A percentile compares a stretch with the other conserved stretches of the same genome.
Evolutionary conservation across 2,113 vertebrate species (phyloP).

Genomic region (Podarcis muralis): DNA sequence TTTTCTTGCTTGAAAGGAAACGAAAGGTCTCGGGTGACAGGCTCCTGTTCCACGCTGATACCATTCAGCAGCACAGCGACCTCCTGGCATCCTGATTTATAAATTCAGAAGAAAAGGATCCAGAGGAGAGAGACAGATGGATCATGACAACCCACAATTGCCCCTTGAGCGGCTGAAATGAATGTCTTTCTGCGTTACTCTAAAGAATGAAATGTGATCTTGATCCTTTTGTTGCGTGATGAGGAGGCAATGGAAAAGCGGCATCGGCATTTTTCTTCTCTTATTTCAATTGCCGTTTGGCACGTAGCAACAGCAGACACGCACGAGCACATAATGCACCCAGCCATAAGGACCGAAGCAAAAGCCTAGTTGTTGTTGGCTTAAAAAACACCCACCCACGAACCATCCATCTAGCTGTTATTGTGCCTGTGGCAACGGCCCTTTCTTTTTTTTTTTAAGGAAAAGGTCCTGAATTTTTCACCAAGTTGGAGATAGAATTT

Average conservation of each 20-base stretch:
- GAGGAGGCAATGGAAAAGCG: slow-evolving; percentile 66
- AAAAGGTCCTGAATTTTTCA: not conserved
- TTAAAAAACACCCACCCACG: not conserved
- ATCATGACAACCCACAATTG: not conserved
- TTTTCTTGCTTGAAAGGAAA: not conserved
- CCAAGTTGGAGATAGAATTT: not conserved
- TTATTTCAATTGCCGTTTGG: slow-evolving; percentile 19
- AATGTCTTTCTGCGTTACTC: slow-evolving; percentile 39
- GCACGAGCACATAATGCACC: not conserved
- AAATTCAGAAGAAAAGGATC: slow-evolving; percentile 14
- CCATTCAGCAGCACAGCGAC: not conserved
- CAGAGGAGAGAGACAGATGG: not conserved
- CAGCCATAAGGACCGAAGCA: not conserved
- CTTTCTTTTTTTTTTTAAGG: too few relatives aligned
- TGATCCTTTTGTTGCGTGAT: slow-evolving; percentile 47
- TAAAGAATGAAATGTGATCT: slow-evolving; percentile 62
- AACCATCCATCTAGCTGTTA: not conserved
- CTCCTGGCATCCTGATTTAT: slow-evolving; percentile 3
- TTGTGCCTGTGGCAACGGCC: not conserved
- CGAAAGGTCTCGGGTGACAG: slow-evolving; percentile 2
- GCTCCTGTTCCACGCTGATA: not conserved
- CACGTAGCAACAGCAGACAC: not conserved
- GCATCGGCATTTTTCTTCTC: slow-evolving; percentile 52
- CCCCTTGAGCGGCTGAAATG: not conserved
- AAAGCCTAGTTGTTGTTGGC: not conserved